Evolutionary conservation across 2,113 vertebrate genomes (phyloP), one percentile per base, ranked within the genome.

Genomic region (Penelope pileata): DNA sequence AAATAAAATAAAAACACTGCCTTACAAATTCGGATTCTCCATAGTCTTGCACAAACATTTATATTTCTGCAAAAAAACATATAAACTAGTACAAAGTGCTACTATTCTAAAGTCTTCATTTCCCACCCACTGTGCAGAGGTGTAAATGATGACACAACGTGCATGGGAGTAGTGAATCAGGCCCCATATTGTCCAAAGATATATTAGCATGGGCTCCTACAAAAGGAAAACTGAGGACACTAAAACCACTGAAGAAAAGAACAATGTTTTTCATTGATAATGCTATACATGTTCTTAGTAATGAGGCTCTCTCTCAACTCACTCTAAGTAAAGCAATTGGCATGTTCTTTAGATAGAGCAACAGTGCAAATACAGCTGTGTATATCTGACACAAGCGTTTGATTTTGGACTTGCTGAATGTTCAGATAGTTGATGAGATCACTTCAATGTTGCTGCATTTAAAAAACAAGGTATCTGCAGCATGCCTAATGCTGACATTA

Each of bases 281-380:
- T 97, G 95, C 95, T 94, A 96, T 94, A 94, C 94, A 96, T 96
- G 96, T 93, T 95, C 85, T 95, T 96, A 96, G 88, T 96, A 96
- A 97, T 96, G 94, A 97, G 90, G 91, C 91, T 90, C 91, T 94
- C 88, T 90, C 94, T 89, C 91, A 77, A 87, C 94, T 94, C 83
- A 94, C 86, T 93, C 92, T 93, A 93, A 95, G 96, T 93, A 96
- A 96, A 96, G 95, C 93, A 94, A 95, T 93, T 96, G 94, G 93
- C 93, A 93, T 93, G 93, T 96, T 94, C 94, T 95, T 96, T 96
- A 96, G 94, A 95, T 96, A 95, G 96, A 96, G 95, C 94, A 94
- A 91, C 91, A 97, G 95, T 94, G 95, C 95, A 97, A 97, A 97
- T 96, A 96, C 96, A 96, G 94, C 96, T 97, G 96, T 96, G 94